Evolutionary conservation across 2,888 invertebrate genomes (phyloP).

Genomic region (Ptilodon capucinus): DNA sequence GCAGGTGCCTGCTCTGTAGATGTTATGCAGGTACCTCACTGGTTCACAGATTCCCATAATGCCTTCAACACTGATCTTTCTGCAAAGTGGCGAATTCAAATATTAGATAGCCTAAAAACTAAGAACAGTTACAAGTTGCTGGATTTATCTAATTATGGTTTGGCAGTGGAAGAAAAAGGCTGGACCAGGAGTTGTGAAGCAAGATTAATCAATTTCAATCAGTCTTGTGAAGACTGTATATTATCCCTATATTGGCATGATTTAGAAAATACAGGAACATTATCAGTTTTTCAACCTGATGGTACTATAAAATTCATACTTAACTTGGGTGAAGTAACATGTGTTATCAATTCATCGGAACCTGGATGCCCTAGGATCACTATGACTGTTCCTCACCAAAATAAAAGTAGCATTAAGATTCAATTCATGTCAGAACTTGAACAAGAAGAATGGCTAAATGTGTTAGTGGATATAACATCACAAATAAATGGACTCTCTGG

Average conservation of each 20-base stretch:
- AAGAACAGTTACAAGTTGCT: slow-evolving; percentile 76
- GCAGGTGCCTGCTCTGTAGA: slow-evolving; percentile 91
- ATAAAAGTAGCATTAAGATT: slow-evolving; percentile 84
- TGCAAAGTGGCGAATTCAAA: slow-evolving; percentile 89
- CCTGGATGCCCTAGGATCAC: slow-evolving; percentile 90
- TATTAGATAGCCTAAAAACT: slow-evolving; percentile 86
- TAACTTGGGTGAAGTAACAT: slow-evolving; percentile 89
- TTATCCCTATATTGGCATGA: slow-evolving; percentile 93
- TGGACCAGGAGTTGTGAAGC: slow-evolving; percentile 94
- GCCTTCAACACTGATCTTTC: slow-evolving; percentile 84
- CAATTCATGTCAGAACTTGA: slow-evolving; percentile 92
- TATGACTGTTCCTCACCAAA: slow-evolving; percentile 87
- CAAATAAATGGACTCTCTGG: slow-evolving; percentile 88
- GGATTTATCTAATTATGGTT: slow-evolving; percentile 85
- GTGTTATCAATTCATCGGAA: slow-evolving; percentile 90
- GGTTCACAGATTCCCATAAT: slow-evolving; percentile 86
- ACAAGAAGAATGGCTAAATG: slow-evolving; percentile 94
- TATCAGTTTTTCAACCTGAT: slow-evolving; percentile 90
- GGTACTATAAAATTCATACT: slow-evolving; percentile 89
- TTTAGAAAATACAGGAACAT: slow-evolving; percentile 87
- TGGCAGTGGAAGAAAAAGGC: slow-evolving; percentile 92
- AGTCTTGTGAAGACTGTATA: slow-evolving; percentile 87
- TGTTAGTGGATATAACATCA: slow-evolving; percentile 89
- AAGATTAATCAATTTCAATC: slow-evolving; percentile 82
- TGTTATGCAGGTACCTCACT: slow-evolving; percentile 88